A percentile compares a stretch with the other conserved stretches of the same genome.
These are phyloP conservation scores for Bombylius major DNA, from an alignment of 2,888 invertebrate genomes.

Conservation along the genomic window DNA sequence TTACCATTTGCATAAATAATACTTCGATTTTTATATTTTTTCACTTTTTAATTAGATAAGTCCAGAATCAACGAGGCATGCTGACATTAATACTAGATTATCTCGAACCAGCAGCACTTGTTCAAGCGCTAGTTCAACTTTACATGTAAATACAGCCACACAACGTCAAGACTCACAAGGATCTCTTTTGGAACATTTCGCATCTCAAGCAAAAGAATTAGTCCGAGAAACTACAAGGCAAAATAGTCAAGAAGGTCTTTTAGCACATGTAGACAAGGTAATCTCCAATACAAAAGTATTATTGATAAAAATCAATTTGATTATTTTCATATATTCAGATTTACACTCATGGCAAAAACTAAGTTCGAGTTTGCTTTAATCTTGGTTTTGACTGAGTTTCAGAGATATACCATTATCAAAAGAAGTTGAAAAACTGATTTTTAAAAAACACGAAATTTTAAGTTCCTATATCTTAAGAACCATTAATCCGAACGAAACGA, in stretches of 20 bases:
- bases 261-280: constrained; percentile 87
- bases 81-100: constrained; percentile 40
- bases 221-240: constrained; percentile 79
- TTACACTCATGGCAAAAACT: constrained; percentile 17
- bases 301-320: too few relatives aligned
- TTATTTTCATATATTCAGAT: too few relatives aligned
- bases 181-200: constrained; percentile 76
- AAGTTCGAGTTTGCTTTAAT: too few relatives aligned
- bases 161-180: constrained; percentile 70
- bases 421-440: too few relatives aligned
- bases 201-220: constrained; percentile 77
- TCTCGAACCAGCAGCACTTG: constrained; percentile 53
- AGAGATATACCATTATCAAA: too few relatives aligned
- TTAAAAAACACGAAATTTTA: too few relatives aligned
- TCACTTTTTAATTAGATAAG: constrained; percentile 26
- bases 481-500: too few relatives aligned
- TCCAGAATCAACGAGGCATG: constrained; percentile 43
- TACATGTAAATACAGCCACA: constrained; percentile 28
- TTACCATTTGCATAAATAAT: not conserved
- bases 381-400: too few relatives aligned
- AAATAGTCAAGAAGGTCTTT: constrained; percentile 75
- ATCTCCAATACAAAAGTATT: too few relatives aligned
- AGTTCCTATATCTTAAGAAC: too few relatives aligned
- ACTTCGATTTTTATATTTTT: not conserved
- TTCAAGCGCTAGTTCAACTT: constrained; percentile 38